Percentiles rank a stretch among this genome's conserved stretches.
Conservation (phyloP, 1,140 invertebrate genomes). For the Pissodes strobi region DNA sequence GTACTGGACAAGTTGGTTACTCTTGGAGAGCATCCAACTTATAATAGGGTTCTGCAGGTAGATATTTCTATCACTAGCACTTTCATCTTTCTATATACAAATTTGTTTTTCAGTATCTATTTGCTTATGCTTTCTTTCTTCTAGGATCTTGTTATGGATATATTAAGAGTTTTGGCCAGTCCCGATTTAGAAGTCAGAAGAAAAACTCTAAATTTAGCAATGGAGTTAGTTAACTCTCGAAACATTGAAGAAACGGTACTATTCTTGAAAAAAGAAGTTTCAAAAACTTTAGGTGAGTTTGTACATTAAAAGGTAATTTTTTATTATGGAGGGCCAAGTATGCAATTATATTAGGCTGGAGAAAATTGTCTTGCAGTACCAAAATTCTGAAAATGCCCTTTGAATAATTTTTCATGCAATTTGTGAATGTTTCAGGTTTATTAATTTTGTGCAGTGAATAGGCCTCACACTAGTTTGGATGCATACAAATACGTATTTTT, state of each 20-base stretch:
- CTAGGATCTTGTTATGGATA: conserved; percentile 95
- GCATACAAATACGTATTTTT: no score
- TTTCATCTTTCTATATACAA: no score
- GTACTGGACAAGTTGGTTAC: conserved; percentile 93
- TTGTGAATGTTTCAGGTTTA: no score
- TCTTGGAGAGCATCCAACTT: conserved; percentile 82
- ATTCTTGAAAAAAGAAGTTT: conserved; percentile 91
- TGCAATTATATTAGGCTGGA: no score
- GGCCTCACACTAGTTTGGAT: no score
- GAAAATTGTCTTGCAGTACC: no score
- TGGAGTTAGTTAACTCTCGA: conserved; percentile 91
- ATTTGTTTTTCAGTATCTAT: no score
- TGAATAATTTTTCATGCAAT: no score
- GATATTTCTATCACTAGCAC: background rate
- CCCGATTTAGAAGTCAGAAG: conserved; percentile 88
- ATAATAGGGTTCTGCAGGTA: conserved; percentile 88
- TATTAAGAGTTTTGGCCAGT: conserved; percentile 89
- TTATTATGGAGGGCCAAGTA: no score
- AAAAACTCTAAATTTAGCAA: conserved; percentile 84
- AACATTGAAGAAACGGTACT: conserved; percentile 97
- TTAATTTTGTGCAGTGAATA: no score
- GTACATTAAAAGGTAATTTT: background rate
- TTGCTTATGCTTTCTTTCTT: no score
- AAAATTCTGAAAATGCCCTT: no score
- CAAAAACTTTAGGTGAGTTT: conserved; percentile 82